Base-by-base conservation (phyloP, 2,888 invertebrate species). In the Lamellibrachia satsuma region DNA sequence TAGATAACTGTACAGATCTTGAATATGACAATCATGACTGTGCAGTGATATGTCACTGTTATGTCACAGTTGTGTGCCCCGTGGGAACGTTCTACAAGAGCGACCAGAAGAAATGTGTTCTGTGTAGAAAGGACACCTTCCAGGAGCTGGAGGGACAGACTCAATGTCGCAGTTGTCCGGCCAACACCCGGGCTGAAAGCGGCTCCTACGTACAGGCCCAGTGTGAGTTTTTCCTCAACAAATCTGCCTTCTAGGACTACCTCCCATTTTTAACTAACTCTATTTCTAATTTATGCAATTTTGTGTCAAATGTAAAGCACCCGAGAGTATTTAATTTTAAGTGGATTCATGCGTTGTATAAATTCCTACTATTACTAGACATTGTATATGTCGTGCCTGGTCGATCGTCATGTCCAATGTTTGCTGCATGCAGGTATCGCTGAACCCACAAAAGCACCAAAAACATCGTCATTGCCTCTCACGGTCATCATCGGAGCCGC, bases 121-220 rank as follows among this genome's bases (percentile, higher is more conserved):
- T 91, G 39, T 91, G 91, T 27, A 39, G 0, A 6, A 9, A 51
- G 51, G 39, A 91, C 91, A 9, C 7, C 27, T 91, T 27, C 91
- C 91, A 91, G 91, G 91, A 91, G 51, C 51, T 91, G 91, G 91
- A 91, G 91, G 91, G 91, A 9, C 91, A 91, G 91, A 91, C 91
- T 15, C 91, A 91, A 1, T 91, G 91, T 52, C 51, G 52, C 52
- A 91, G 39, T 39, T 91, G 91, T 52, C 91, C 91, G 0, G 52
- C 91, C 22, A 11, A 27, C 9, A 51, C 51, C 91, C 11, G 3
- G 27, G n/a, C 91, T 27, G 51, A 51, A 4, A 4, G 11, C 2
- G 91, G 91, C 52, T 51, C 91, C 52, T 91, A 91, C 91, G 22
- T 91, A n/a, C 51, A 52, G 52, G 91, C 51, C n/a, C 91, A 52